Evolutionary conservation across 1,140 invertebrate genomes (phyloP).

Genomic region (Pachyrhynchus sulphureomaculatus): DNA sequence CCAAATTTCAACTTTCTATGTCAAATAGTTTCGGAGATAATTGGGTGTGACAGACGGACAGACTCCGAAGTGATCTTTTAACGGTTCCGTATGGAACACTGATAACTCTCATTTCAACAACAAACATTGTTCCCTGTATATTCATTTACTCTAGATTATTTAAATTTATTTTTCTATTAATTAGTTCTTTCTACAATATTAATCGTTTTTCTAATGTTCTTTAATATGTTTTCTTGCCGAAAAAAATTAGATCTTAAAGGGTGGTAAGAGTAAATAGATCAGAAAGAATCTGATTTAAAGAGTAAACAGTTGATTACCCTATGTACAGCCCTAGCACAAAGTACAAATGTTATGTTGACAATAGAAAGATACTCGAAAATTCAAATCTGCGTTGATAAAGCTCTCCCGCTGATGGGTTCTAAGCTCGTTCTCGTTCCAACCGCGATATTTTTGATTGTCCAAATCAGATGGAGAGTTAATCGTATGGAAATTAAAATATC

Average conservation of each 20-base stretch:
- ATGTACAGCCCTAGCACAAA: constrained; percentile 11
- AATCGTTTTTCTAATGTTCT: too few species aligned
- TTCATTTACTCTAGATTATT: too few species aligned
- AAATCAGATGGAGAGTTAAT: constrained; percentile 41
- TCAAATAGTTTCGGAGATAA: too few species aligned
- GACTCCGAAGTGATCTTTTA: too few species aligned
- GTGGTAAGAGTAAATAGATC: neutral
- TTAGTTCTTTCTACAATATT: too few species aligned
- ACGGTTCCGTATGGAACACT: too few species aligned
- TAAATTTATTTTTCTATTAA: too few species aligned
- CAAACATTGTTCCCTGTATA: too few species aligned
- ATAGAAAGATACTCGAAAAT: constrained; percentile 30
- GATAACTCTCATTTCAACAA: too few species aligned
- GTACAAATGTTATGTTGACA: constrained; percentile 14
- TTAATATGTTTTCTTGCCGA: too few species aligned
- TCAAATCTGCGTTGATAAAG: constrained; percentile 29
- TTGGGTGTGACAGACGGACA: too few species aligned
- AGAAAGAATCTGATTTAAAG: constrained; percentile 9
- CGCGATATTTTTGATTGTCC: constrained; percentile 28
- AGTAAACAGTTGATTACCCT: constrained; percentile 28
- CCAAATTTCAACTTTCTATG: too few species aligned
- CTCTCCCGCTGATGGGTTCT: constrained; percentile 22
- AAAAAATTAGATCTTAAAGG: neutral
- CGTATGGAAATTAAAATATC: constrained; percentile 43
- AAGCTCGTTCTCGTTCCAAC: constrained; percentile 22